Percentiles rank a stretch among this genome's conserved stretches.
These are phyloP conservation scores for Cecidostiba fungosa DNA, from an alignment of 2,888 invertebrate genomes.

Conservation along the genomic window DNA sequence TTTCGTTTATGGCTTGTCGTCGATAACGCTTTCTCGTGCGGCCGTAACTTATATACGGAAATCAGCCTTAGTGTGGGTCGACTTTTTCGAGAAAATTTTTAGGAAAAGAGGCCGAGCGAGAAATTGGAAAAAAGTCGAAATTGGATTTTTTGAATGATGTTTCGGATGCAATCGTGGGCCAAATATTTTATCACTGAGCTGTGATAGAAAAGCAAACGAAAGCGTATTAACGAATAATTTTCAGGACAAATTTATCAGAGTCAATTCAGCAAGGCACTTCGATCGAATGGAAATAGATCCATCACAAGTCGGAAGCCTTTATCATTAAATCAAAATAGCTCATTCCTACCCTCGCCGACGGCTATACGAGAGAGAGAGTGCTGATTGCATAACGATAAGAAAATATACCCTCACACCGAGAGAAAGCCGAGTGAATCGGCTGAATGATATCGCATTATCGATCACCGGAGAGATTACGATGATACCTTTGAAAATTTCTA, in stretches of 20 bases:
- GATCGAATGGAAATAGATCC: background rate
- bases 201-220: background rate
- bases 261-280: background rate
- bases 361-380: background rate
- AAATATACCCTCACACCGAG: background rate
- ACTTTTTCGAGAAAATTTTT: background rate
- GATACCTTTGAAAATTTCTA: background rate
- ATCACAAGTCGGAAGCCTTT: background rate
- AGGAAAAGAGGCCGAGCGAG: background rate
- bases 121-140: background rate
- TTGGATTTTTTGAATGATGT: background rate
- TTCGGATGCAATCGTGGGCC: too few relatives aligned
- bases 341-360: background rate
- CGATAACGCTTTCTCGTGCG: background rate
- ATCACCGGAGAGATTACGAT: background rate
- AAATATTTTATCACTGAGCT: background rate
- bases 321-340: slow-evolving; percentile 13
- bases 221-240: too few relatives aligned
- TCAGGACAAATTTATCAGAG: background rate
- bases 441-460: background rate
- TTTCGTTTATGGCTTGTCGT: background rate
- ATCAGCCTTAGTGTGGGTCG: background rate
- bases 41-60: background rate
- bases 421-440: background rate
- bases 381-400: slow-evolving; percentile 6